These are phyloP conservation scores for Pterocles gutturalis DNA, from an alignment of 2,113 vertebrate species.

Conservation along the genomic window DNA sequence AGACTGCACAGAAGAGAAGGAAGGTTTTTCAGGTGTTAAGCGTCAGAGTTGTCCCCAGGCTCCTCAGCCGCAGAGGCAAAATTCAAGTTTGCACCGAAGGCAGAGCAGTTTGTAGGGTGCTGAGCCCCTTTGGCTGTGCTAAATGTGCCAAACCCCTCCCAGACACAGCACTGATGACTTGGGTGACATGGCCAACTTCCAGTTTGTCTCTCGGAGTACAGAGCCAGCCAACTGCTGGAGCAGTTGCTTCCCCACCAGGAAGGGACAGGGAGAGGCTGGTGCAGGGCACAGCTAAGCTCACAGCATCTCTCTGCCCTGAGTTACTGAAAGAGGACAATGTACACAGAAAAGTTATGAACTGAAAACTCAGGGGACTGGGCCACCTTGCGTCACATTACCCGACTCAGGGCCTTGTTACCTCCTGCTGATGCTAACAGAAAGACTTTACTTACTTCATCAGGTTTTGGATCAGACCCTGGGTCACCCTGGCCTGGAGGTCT, in stretches of 20 bases:
- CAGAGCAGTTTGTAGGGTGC: not conserved
- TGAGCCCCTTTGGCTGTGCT: not conserved
- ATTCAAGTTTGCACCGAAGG: not conserved
- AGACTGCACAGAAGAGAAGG: constrained; percentile 61
- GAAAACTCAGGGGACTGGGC: not conserved
- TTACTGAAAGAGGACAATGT: not conserved
- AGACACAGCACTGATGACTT: rapidly evolving
- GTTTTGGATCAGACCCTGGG: not conserved
- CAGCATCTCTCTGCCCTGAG: not conserved
- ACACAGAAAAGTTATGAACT: not conserved
- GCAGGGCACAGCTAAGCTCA: not conserved
- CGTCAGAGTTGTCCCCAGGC: not conserved
- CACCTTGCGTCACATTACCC: not conserved
- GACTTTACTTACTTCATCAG: not conserved
- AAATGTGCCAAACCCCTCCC: not conserved
- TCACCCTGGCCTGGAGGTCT: not conserved
- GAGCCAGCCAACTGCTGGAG: not conserved
- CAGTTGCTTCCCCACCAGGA: not conserved
- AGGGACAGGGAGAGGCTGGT: not conserved
- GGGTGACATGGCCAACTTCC: not conserved
- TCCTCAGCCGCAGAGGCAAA: not conserved
- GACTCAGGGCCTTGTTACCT: not conserved
- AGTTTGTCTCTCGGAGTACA: not conserved
- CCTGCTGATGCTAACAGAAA: not conserved
- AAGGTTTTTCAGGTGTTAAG: not conserved